A percentile compares a stretch with the other conserved stretches of the same genome.
phyloP scores from a whole-genome alignment of 2,797 vertebrate species.

The Adrianichthys oophorus region DNA sequence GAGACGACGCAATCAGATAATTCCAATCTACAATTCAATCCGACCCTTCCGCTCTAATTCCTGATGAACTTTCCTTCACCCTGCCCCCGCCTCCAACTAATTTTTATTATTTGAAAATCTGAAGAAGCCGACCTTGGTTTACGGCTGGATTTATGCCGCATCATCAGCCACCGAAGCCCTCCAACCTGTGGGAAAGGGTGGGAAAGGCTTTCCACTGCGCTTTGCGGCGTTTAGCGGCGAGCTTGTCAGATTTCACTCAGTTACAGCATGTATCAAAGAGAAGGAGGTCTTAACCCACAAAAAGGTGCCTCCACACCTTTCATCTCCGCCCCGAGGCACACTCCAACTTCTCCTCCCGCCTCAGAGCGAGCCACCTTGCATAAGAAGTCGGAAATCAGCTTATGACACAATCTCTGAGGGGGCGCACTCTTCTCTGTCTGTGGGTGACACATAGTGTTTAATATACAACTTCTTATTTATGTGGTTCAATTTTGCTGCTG shows the following conservation, averaged over 20 bases:
- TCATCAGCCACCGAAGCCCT: slow-evolving; percentile 37
- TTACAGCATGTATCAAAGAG: slow-evolving; percentile 72
- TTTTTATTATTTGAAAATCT: no score
- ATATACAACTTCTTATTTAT: slow-evolving; percentile 80
- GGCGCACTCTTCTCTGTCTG: slow-evolving; percentile 39
- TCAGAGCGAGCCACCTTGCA: slow-evolving; percentile 59
- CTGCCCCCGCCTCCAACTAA: not conserved
- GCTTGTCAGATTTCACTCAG: slow-evolving; percentile 72
- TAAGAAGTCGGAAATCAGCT: slow-evolving; percentile 71
- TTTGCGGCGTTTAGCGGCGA: slow-evolving; percentile 48
- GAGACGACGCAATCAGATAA: slow-evolving; percentile 16
- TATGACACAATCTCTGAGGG: slow-evolving; percentile 70
- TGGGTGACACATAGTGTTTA: slow-evolving; percentile 52
- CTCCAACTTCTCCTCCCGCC: slow-evolving; percentile 50
- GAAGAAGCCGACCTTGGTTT: no score
- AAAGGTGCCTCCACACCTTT: slow-evolving; percentile 71
- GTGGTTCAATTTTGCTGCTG: slow-evolving; percentile 75
- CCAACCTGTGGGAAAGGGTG: slow-evolving; percentile 52
- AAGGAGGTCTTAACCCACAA: slow-evolving; percentile 54
- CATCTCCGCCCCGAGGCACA: slow-evolving; percentile 62
- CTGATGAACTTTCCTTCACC: slow-evolving; percentile 36
- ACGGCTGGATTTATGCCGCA: slow-evolving; percentile 3
- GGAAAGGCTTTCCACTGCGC: slow-evolving; percentile 50
- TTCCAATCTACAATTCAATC: slow-evolving; percentile 19
- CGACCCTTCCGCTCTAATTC: slow-evolving; percentile 11